Conservation (phyloP, 92 coral and sea anemone genomes). For the Umimayanthus chanpuru region DNA sequence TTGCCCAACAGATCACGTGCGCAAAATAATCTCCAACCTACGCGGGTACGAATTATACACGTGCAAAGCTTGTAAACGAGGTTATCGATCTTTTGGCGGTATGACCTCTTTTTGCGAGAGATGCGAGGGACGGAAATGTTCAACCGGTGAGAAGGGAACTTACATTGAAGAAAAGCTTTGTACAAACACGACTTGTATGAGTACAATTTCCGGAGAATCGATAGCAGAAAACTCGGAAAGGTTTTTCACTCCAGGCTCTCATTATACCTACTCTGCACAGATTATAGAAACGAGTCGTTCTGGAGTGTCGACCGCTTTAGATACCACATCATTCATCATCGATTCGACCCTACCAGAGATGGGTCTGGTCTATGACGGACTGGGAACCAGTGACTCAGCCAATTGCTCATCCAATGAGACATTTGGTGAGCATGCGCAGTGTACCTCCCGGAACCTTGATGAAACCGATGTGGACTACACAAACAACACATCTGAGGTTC, state of each 20-base stretch:
- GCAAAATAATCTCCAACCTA: conserved; percentile 43
- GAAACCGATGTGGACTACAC: conserved; percentile 88
- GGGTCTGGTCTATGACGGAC: conserved; percentile 78
- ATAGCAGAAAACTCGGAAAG: background rate
- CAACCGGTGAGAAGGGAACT: background rate
- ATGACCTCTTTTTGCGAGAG: conserved; percentile 37
- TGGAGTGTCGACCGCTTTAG: conserved; percentile 51
- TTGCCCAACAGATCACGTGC: conserved; percentile 66
- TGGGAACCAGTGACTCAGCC: conserved; percentile 69
- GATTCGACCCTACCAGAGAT: conserved; percentile 77
- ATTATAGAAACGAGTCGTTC: conserved; percentile 63
- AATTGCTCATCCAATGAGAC: conserved; percentile 90
- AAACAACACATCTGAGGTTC: conserved; percentile 80
- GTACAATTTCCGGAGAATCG: conserved; percentile 28
- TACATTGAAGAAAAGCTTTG: conserved; percentile 46
- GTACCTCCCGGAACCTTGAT: conserved; percentile 82
- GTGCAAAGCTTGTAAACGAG: conserved; percentile 61
- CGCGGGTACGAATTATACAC: conserved; percentile 6
- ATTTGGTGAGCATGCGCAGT: conserved; percentile 83
- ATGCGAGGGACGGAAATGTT: conserved; percentile 44
- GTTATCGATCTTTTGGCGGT: conserved; percentile 67
- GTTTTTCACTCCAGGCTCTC: conserved; percentile 50
- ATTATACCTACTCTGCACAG: conserved; percentile 48
- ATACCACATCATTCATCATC: conserved; percentile 45
- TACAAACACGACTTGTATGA: conserved; percentile 46